Conservation (phyloP, 2,113 vertebrate genomes). For the Reinhardtius hippoglossoides region DNA sequence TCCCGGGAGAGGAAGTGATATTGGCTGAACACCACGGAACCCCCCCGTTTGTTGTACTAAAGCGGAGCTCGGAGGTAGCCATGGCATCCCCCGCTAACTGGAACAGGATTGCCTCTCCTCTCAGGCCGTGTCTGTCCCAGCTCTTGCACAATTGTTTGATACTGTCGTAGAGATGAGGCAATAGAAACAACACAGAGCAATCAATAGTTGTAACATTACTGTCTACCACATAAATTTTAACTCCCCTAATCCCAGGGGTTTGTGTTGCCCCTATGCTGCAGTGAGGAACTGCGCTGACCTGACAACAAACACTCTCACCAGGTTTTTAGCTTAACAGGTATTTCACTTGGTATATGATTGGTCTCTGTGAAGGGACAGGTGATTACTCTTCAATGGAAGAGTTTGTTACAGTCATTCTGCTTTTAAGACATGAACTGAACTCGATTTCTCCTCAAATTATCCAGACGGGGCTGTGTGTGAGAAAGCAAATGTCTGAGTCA, state of each 20-base stretch:
- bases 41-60: slow-evolving; percentile 61
- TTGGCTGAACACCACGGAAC: slow-evolving; percentile 70
- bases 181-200: slow-evolving; percentile 9
- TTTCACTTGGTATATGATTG: background rate
- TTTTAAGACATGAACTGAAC: too few species aligned
- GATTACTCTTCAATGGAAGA: background rate
- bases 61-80: slow-evolving; percentile 66
- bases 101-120: slow-evolving; percentile 48
- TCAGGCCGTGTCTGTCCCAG: slow-evolving; percentile 18
- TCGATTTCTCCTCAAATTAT: too few species aligned
- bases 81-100: slow-evolving; percentile 64
- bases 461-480: too few species aligned
- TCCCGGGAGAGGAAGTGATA: slow-evolving; percentile 73
- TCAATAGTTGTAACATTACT: slow-evolving; percentile 30
- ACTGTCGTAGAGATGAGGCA: slow-evolving; percentile 50
- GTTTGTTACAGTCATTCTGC: too few species aligned
- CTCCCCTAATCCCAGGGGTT: slow-evolving; percentile 23
- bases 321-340: background rate
- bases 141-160: slow-evolving; percentile 44
- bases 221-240: slow-evolving; percentile 41
- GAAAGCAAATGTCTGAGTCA: too few species aligned
- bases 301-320: slow-evolving; percentile 19
- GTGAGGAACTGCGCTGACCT: slow-evolving; percentile 21
- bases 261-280: slow-evolving; percentile 10
- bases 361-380: background rate